phyloP scores from a whole-genome alignment of 2,113 vertebrate species.

The Capreolus pygargus region DNA sequence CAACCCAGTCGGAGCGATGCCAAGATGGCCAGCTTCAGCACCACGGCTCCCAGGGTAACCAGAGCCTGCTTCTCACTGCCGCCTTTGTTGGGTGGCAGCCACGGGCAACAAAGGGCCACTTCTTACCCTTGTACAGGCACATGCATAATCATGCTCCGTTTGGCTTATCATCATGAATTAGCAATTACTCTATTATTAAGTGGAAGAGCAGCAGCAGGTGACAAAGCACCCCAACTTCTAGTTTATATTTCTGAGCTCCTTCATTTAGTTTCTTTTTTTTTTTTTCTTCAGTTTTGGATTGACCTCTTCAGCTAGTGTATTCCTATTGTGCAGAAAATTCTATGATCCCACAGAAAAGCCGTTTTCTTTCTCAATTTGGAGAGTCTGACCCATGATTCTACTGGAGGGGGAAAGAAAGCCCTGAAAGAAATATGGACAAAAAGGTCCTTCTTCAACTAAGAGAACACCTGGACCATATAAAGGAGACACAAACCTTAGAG shows the following conservation, averaged over 20 bases:
- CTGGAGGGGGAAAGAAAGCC: background rate
- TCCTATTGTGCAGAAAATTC: slow-evolving; percentile 60
- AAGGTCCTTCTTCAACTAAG: slow-evolving; percentile 38
- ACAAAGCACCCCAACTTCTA: slow-evolving; percentile 41
- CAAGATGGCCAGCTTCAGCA: slow-evolving; percentile 33
- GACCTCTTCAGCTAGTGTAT: slow-evolving; percentile 55
- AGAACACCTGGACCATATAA: slow-evolving; percentile 62
- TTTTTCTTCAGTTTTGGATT: background rate
- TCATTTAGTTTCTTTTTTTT: background rate
- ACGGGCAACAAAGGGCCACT: slow-evolving; percentile 66
- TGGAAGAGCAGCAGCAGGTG: slow-evolving; percentile 55
- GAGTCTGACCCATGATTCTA: slow-evolving; percentile 34
- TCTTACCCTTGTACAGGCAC: slow-evolving; percentile 58
- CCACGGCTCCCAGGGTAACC: slow-evolving; percentile 61
- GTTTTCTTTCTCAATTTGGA: slow-evolving; percentile 44
- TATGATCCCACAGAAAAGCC: slow-evolving; percentile 55
- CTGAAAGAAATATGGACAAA: slow-evolving; percentile 55
- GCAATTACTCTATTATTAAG: slow-evolving; percentile 59
- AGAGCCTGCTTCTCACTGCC: slow-evolving; percentile 9
- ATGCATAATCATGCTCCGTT: slow-evolving; percentile 46
- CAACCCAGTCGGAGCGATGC: background rate
- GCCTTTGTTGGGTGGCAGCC: slow-evolving; percentile 61
- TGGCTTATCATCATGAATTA: slow-evolving; percentile 71
- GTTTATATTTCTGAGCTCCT: background rate
- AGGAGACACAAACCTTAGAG: background rate